phyloP scores from a whole-genome alignment of 2,113 vertebrate species.

The Struthidea cinerea region DNA sequence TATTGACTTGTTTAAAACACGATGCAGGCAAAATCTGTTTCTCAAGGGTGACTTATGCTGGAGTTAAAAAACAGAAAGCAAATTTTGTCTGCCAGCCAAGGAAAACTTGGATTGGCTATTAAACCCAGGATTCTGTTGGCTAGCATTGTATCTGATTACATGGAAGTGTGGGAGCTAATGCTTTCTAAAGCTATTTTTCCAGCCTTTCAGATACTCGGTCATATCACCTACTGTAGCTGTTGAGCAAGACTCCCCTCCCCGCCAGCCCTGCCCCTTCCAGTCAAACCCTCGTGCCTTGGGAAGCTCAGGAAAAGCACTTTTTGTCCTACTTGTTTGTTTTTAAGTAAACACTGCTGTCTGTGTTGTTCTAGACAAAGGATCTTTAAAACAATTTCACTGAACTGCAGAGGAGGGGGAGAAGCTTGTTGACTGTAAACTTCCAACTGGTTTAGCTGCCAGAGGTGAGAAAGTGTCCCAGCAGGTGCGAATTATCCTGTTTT shows the following conservation, averaged over 20 bases:
- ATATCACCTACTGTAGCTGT: not conserved
- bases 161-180: slow-evolving; percentile 14
- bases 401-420: not conserved
- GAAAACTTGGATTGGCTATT: slow-evolving; percentile 49
- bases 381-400: not conserved
- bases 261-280: not conserved
- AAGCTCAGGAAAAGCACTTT: not conserved
- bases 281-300: not conserved
- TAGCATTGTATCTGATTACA: slow-evolving; percentile 18
- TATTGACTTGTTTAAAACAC: slow-evolving; percentile 32
- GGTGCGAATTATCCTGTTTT: not conserved
- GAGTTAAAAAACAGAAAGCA: slow-evolving; percentile 39
- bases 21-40: slow-evolving; percentile 8
- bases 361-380: not conserved
- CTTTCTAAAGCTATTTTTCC: slow-evolving; percentile 14
- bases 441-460: not conserved
- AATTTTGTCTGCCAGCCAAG: slow-evolving; percentile 25
- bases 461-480: not conserved
- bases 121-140: slow-evolving; percentile 38
- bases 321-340: not conserved
- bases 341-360: not conserved
- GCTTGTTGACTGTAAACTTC: not conserved
- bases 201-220: not conserved
- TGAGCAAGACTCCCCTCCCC: not conserved
- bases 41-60: slow-evolving; percentile 11